Conservation (phyloP, 2,113 vertebrate genomes). For the Sterna hirundo region DNA sequence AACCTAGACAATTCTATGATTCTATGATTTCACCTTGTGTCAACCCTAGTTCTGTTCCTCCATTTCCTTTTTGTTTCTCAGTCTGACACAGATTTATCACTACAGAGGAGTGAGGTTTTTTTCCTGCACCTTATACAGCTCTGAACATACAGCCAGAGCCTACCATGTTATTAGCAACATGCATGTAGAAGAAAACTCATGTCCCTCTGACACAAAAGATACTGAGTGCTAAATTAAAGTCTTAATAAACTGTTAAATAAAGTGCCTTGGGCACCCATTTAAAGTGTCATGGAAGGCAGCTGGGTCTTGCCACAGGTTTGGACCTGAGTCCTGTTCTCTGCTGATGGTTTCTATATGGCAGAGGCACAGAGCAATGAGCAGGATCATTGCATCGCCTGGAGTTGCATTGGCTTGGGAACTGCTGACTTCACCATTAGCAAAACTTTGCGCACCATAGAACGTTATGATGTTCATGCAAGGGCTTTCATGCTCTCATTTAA, state of each 20-base stretch:
- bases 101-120: rapidly evolving
- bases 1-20: neutral
- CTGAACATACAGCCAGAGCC: neutral
- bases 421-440: neutral
- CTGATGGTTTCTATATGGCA: neutral
- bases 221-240: neutral
- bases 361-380: neutral
- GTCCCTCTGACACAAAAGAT: neutral
- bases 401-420: neutral
- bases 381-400: neutral
- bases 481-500: conserved; percentile 11
- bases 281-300: neutral
- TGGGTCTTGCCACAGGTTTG: neutral
- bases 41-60: neutral
- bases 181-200: neutral
- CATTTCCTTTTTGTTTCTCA: neutral
- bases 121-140: neutral
- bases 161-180: neutral
- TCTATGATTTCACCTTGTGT: neutral
- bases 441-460: neutral
- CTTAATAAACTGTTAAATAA: neutral
- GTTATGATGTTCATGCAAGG: neutral
- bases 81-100: neutral
- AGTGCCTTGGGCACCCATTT: neutral
- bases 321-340: neutral